Evolutionary conservation across 2,113 vertebrate species (phyloP).

Genomic region (Dryoscopus gambensis): DNA sequence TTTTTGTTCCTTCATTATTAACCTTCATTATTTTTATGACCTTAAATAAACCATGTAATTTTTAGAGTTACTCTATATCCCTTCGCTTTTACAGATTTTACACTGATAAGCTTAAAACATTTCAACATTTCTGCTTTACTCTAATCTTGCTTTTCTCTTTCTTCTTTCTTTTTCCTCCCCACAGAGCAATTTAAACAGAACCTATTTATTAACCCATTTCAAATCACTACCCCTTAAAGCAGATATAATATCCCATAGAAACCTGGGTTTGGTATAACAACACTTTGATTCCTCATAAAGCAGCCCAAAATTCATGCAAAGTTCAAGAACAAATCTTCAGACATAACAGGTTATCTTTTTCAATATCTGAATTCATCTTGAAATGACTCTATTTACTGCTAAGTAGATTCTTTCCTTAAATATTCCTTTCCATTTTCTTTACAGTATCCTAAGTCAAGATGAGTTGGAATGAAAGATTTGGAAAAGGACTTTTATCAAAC

Average conservation of each 20-base stretch:
- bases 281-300: neutral
- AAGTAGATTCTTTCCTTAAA: neutral
- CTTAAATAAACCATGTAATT: fast-evolving
- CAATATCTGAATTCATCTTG: neutral
- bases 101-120: neutral
- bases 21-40: neutral
- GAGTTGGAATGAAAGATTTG: neutral
- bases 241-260: neutral
- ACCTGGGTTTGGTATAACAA: neutral
- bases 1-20: no score
- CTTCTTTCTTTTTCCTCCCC: neutral
- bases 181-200: neutral
- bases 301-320: neutral
- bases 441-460: neutral
- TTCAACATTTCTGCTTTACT: neutral
- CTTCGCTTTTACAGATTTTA: neutral
- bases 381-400: neutral
- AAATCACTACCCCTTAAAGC: neutral
- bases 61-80: neutral
- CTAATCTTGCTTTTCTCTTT: neutral
- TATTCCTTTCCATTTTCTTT: neutral
- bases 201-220: neutral
- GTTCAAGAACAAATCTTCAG: neutral
- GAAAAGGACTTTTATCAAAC: neutral
- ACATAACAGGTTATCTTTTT: neutral